A percentile compares a stretch with the other conserved stretches of the same genome.
phyloP scores from a whole-genome alignment of 2,888 invertebrate genomes.

The Melanostoma mellinum region DNA sequence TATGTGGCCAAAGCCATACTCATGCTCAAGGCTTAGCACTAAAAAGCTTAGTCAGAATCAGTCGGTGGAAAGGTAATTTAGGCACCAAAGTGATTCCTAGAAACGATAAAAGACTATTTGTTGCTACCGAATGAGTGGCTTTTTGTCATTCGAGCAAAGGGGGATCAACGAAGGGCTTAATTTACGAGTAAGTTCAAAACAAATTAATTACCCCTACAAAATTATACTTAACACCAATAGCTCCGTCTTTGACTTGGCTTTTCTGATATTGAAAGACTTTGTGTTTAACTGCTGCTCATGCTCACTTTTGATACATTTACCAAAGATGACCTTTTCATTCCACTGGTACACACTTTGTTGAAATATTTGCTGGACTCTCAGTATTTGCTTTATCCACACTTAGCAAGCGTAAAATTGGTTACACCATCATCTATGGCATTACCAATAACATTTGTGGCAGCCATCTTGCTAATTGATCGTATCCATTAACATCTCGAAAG shows the following conservation, averaged over 20 bases:
- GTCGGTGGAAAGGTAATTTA: slow-evolving; percentile 55
- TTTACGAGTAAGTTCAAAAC: no score
- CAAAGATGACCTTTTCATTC: slow-evolving; percentile 46
- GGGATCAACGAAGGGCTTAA: no score
- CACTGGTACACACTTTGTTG: slow-evolving; percentile 27
- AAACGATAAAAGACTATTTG: slow-evolving; percentile 55
- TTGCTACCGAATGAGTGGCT: slow-evolving; percentile 3
- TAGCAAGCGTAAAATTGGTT: slow-evolving; percentile 65
- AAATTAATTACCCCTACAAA: background rate
- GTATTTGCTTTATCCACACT: slow-evolving; percentile 49
- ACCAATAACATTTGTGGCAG: no score
- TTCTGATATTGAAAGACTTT: background rate
- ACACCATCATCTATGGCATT: slow-evolving; percentile 53
- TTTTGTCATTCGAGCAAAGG: no score
- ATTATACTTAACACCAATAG: background rate
- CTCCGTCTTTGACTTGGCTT: background rate
- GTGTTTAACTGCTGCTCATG: background rate
- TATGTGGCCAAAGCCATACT: slow-evolving; percentile 47
- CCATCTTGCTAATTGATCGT: no score
- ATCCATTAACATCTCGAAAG: no score
- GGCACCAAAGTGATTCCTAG: slow-evolving; percentile 44
- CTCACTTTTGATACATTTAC: background rate
- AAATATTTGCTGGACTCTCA: slow-evolving; percentile 53
- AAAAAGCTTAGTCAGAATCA: slow-evolving; percentile 25
- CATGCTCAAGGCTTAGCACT: slow-evolving; percentile 20